Conservation (phyloP, 2,888 invertebrate species). For the Rapana venosa region DNA sequence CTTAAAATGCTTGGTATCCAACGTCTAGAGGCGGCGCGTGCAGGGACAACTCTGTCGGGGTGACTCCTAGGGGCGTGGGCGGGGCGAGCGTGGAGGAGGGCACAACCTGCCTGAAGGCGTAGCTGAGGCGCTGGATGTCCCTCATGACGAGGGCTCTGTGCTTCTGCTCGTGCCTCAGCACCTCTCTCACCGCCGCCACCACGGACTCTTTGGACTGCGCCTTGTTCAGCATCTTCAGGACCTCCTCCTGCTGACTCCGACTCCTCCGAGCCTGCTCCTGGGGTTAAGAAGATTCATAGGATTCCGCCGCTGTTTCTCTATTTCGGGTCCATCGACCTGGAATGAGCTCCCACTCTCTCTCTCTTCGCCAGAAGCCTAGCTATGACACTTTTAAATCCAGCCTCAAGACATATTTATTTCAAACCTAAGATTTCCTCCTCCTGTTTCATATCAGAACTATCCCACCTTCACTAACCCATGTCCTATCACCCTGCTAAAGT, state of each 20-base stretch:
- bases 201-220: conserved; percentile 52
- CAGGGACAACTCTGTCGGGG: conserved; percentile 45
- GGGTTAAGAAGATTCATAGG: neutral
- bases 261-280: conserved; percentile 42
- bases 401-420: too few species aligned
- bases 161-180: conserved; percentile 62
- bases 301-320: too few species aligned
- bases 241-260: conserved; percentile 52
- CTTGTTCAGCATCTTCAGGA: conserved; percentile 54
- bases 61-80: conserved; percentile 36
- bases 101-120: conserved; percentile 36
- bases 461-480: too few species aligned
- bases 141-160: conserved; percentile 53
- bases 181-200: conserved; percentile 56
- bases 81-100: conserved; percentile 45
- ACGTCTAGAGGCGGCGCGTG: neutral
- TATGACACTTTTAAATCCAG: too few species aligned
- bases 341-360: too few species aligned
- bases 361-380: too few species aligned
- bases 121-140: conserved; percentile 58
- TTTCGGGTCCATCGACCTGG: too few species aligned
- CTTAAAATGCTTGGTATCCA: conserved; percentile 42
- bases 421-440: too few species aligned
- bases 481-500: too few species aligned
- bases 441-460: too few species aligned